These are phyloP conservation scores for Calephelis virginiensis DNA, from an alignment of 1,140 invertebrate species.

Conservation along the genomic window DNA sequence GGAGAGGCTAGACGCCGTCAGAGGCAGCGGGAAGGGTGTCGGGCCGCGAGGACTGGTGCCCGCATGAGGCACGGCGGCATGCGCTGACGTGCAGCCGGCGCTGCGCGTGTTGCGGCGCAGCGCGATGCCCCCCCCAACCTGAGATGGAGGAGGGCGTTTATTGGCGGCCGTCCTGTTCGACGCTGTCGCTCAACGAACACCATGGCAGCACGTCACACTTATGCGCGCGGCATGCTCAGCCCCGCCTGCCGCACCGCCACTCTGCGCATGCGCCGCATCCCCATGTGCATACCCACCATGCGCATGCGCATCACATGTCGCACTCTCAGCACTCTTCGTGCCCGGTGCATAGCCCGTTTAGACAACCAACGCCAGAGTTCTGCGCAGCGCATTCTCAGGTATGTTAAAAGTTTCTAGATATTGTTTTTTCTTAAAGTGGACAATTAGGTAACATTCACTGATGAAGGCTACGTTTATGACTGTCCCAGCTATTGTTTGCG, in stretches of 20 bases:
- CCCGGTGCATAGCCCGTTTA: constrained; percentile 70
- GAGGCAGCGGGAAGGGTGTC: constrained; percentile 67
- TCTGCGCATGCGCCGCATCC: constrained; percentile 46
- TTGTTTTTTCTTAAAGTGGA: no score
- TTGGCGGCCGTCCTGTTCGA: constrained; percentile 70
- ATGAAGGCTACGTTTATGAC: no score
- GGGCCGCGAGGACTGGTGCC: constrained; percentile 72
- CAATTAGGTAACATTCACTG: no score
- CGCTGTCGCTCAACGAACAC: constrained; percentile 66
- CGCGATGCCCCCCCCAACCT: constrained; percentile 66
- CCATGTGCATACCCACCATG: constrained; percentile 50
- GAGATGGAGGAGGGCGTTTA: constrained; percentile 72
- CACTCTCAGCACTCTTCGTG: constrained; percentile 54
- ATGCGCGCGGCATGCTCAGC: constrained; percentile 62
- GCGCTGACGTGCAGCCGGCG: constrained; percentile 70
- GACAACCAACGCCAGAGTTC: constrained; percentile 69
- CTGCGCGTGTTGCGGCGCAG: constrained; percentile 71
- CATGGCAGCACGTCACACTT: constrained; percentile 67
- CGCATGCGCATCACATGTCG: constrained; percentile 45
- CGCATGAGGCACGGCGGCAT: constrained; percentile 72
- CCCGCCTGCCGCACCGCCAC: constrained; percentile 50
- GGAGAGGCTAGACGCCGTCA: constrained; percentile 58
- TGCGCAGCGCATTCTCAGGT: constrained; percentile 74
- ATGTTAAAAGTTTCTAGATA: constrained; percentile 8
- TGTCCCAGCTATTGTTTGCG: no score